These are phyloP conservation scores for Alauda arvensis DNA, from an alignment of 2,797 vertebrate species.

Conservation along the genomic window DNA sequence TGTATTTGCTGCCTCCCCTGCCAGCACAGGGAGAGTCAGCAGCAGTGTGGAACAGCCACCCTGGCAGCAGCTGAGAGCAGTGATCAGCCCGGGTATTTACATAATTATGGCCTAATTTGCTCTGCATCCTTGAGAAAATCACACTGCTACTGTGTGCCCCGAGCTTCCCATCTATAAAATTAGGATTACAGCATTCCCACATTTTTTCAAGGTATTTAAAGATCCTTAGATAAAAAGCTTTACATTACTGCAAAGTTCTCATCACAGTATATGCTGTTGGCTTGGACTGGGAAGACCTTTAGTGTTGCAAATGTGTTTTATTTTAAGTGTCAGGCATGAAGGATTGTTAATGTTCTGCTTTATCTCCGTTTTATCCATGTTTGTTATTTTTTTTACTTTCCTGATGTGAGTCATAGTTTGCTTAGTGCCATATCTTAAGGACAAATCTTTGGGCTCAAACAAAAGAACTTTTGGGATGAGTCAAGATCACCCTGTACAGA, in stretches of 20 bases:
- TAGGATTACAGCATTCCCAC: neutral
- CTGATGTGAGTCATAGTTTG: conserved; percentile 35
- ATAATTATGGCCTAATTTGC: neutral
- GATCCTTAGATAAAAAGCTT: conserved; percentile 8
- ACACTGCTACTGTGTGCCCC: neutral
- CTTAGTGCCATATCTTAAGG: conserved; percentile 22
- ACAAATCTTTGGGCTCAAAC: conserved; percentile 33
- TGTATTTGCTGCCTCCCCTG: neutral
- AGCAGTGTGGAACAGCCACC: neutral
- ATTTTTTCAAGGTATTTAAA: neutral
- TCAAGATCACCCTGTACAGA: neutral
- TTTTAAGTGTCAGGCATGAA: conserved; percentile 26
- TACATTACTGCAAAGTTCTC: neutral
- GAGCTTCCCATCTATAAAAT: neutral
- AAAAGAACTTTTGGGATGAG: conserved; percentile 16
- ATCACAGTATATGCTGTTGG: neutral
- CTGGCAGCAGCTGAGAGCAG: neutral
- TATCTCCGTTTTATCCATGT: conserved; percentile 38
- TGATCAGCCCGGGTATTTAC: neutral
- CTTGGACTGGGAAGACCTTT: neutral
- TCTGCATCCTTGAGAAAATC: conserved; percentile 2
- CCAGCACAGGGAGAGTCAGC: neutral
- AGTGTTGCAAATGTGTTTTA: conserved; percentile 22
- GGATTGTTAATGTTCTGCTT: conserved; percentile 34
- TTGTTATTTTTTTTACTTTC: neutral